Conservation (phyloP, 2,797 vertebrate species). For the Mormyrus proboscirostris region DNA sequence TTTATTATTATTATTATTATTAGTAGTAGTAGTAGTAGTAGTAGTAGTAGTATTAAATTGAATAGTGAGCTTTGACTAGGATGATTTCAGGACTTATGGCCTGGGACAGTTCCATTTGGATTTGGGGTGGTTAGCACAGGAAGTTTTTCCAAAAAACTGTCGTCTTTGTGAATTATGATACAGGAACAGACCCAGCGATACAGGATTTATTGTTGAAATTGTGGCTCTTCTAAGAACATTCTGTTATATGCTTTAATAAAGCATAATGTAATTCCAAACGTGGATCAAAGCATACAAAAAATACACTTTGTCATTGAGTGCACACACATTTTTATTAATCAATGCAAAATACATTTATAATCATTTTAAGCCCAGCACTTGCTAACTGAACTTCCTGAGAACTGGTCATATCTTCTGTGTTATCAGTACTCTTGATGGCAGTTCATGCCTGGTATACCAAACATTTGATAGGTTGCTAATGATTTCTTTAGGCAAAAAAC, state of each 20-base stretch:
- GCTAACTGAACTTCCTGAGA: neutral
- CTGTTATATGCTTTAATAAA: neutral
- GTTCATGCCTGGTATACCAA: neutral
- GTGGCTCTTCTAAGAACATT: neutral
- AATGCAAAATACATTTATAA: neutral
- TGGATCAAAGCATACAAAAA: neutral
- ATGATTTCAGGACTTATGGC: neutral
- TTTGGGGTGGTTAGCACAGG: neutral
- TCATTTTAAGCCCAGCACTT: neutral
- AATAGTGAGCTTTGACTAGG: neutral
- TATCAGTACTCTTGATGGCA: neutral
- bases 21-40: too few species aligned
- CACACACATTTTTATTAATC: neutral
- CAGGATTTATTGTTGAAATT: neutral
- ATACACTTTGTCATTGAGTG: neutral
- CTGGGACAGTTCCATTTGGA: neutral
- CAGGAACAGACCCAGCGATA: neutral
- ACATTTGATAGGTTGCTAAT: neutral
- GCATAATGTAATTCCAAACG: neutral
- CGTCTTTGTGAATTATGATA: neutral
- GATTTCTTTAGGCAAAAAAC: too few species aligned
- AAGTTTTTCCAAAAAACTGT: neutral
- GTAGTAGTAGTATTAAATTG: neutral
- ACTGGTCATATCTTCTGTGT: neutral
- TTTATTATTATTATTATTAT: neutral